phyloP scores from a whole-genome alignment of 37 sponge, comb jelly and placozoan species.

The Amphimedon queenslandica region DNA sequence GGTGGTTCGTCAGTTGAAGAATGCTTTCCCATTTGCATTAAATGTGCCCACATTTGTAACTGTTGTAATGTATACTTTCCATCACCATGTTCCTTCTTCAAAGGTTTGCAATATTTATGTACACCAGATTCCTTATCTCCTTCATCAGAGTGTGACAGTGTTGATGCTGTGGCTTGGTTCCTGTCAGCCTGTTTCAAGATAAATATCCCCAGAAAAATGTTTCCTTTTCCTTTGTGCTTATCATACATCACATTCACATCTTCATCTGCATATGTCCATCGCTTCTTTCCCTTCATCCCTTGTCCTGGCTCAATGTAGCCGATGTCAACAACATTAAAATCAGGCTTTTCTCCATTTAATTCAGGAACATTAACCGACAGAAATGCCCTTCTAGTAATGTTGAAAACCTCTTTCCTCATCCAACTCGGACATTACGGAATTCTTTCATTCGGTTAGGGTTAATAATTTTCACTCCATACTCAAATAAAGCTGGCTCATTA shows the following conservation, averaged over 20 bases:
- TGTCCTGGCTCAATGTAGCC: constrained; percentile 27
- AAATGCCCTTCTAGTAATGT: constrained; percentile 2
- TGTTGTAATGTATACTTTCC: constrained; percentile 13
- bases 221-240: background rate
- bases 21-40: constrained; percentile 28
- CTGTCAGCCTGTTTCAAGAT: background rate
- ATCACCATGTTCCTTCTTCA: constrained; percentile 4
- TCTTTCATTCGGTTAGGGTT: constrained; percentile 17
- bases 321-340: constrained; percentile 21
- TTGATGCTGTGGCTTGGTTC: background rate
- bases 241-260: constrained; percentile 22
- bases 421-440: constrained; percentile 17
- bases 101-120: constrained; percentile 8
- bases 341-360: constrained; percentile 15
- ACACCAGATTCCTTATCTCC: too few relatives aligned
- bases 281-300: constrained; percentile 23
- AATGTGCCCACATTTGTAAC: constrained; percentile 25
- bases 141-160: too few relatives aligned
- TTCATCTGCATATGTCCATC: constrained; percentile 17
- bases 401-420: background rate
- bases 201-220: constrained; percentile 7
- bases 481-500: too few relatives aligned
- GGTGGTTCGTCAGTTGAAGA: constrained; percentile 23
- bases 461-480: constrained; percentile 9
- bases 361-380: constrained; percentile 1